Conservation (phyloP, 2,113 vertebrate genomes). For the Cyrtonyx montezumae region DNA sequence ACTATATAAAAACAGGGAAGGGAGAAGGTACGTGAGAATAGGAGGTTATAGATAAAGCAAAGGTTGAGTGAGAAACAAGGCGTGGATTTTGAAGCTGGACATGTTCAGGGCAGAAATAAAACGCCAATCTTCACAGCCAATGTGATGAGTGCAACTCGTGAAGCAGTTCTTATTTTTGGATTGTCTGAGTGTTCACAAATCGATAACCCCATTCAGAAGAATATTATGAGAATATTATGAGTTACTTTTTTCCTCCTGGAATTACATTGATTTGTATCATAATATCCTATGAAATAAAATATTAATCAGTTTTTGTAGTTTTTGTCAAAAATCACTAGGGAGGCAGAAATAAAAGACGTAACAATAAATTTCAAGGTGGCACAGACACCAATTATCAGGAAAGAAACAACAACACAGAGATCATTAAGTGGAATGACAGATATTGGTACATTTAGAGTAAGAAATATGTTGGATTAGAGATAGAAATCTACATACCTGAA, state of each 20-base stretch:
- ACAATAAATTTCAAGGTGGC: too few species aligned
- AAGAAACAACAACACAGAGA: too few species aligned
- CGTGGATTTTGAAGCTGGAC: background rate
- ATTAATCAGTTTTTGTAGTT: background rate
- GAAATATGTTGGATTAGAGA: fast-evolving
- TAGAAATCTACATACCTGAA: too few species aligned
- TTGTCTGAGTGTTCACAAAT: background rate
- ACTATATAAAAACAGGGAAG: background rate
- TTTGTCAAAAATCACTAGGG: too few species aligned
- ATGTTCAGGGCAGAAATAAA: background rate
- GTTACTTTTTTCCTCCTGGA: background rate
- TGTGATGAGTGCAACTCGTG: fast-evolving
- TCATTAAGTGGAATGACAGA: fast-evolving
- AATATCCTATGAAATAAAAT: fast-evolving
- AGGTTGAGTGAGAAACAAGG: background rate
- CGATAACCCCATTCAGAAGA: background rate
- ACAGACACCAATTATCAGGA: fast-evolving
- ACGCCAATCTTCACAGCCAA: background rate
- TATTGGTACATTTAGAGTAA: too few species aligned
- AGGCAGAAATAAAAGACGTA: fast-evolving
- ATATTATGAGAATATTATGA: fast-evolving
- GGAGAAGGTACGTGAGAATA: background rate
- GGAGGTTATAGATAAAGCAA: background rate
- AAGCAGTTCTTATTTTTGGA: background rate
- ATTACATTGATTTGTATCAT: fast-evolving